Percentiles rank a stretch among this genome's conserved stretches.
Evolutionary conservation across 2,797 vertebrate genomes (phyloP).

Genomic region (Nannoperca australis): DNA sequence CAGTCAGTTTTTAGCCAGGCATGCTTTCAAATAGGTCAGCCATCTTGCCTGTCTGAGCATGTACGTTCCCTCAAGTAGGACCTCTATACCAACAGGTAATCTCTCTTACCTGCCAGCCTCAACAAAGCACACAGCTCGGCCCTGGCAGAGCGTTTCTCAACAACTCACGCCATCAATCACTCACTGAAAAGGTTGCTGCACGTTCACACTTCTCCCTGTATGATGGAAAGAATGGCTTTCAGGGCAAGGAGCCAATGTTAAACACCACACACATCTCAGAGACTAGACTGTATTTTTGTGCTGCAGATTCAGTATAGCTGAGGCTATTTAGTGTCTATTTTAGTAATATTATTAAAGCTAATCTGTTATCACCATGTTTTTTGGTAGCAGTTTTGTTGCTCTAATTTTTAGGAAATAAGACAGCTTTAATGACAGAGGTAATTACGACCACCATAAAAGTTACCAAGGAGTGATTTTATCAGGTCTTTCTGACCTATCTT

Average conservation of each 20-base stretch:
- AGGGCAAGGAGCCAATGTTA: constrained; percentile 42
- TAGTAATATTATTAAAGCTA: constrained; percentile 8
- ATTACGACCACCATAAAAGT: constrained; percentile 28
- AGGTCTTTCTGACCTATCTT: not conserved
- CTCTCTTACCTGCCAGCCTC: constrained; percentile 72
- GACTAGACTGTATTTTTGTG: not conserved
- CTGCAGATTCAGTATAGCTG: constrained; percentile 1
- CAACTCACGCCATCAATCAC: constrained; percentile 72
- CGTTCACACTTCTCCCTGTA: constrained; percentile 45
- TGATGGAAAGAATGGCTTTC: constrained; percentile 66
- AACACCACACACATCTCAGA: constrained; percentile 38
- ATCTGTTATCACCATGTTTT: constrained; percentile 26
- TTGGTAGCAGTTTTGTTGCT: constrained; percentile 11
- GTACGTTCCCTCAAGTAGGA: constrained; percentile 59
- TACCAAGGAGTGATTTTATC: constrained; percentile 26
- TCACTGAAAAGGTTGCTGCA: constrained; percentile 62
- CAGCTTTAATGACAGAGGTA: constrained; percentile 23
- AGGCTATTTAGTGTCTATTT: constrained; percentile 4
- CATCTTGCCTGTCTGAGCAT: constrained; percentile 71
- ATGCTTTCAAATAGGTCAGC: constrained; percentile 49
- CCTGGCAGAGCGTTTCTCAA: constrained; percentile 71
- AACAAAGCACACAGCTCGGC: constrained; percentile 61
- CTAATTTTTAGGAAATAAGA: constrained; percentile 22
- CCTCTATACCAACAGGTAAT: constrained; percentile 74
- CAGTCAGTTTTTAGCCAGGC: constrained; percentile 21